A percentile compares a stretch with the other conserved stretches of the same genome.
These are phyloP conservation scores for Sitta europaea DNA, from an alignment of 2,113 vertebrate species.

Conservation along the genomic window DNA sequence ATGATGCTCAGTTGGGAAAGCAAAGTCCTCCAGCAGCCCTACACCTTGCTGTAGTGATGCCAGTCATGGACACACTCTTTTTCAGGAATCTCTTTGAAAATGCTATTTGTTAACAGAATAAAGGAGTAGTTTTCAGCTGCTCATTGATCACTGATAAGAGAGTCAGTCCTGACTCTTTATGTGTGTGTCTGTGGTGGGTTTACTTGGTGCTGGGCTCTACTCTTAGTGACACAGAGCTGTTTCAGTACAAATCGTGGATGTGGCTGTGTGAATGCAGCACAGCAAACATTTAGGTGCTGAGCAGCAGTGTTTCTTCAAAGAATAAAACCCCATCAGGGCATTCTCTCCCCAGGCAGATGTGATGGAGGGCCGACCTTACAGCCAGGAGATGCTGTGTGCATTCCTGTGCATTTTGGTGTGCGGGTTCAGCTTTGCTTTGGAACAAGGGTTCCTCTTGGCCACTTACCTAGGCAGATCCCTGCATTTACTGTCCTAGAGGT, in stretches of 20 bases:
- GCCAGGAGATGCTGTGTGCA: background rate
- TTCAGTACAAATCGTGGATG: background rate
- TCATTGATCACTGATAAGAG: background rate
- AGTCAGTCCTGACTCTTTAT: background rate
- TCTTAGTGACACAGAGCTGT: background rate
- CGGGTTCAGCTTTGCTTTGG: background rate
- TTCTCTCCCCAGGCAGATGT: background rate
- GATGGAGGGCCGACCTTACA: background rate
- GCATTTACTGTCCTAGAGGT: background rate
- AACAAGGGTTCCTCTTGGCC: background rate
- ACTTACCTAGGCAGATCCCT: background rate
- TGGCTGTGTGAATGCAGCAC: background rate
- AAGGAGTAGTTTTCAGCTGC: background rate
- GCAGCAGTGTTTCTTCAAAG: background rate
- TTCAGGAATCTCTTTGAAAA: constrained; percentile 12
- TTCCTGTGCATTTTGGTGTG: background rate
- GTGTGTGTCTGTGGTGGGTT: background rate
- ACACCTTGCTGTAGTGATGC: constrained; percentile 21
- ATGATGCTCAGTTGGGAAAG: background rate
- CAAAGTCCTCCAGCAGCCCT: background rate
- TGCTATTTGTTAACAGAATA: constrained; percentile 15
- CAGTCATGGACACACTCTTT: constrained; percentile 1
- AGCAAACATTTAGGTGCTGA: background rate
- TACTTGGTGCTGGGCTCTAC: background rate
- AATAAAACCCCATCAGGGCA: background rate